A percentile compares a stretch with the other conserved stretches of the same genome.
phyloP scores from a whole-genome alignment of 92 coral and sea anemone genomes.

The Pocillopora grandis region DNA sequence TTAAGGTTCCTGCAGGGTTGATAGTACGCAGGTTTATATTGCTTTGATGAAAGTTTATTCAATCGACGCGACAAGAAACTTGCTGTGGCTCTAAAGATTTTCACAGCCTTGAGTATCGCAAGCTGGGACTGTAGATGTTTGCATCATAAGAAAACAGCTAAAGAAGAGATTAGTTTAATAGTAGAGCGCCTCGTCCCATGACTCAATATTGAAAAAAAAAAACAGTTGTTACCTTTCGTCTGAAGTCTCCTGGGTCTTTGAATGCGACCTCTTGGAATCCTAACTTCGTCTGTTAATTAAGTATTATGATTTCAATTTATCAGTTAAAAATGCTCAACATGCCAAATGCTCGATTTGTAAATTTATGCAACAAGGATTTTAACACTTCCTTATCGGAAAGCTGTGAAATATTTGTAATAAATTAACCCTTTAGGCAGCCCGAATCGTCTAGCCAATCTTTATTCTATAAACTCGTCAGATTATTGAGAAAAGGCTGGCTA shows the following conservation, averaged over 20 bases:
- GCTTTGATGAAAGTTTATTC: constrained; percentile 11
- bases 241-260: not conserved
- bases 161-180: not conserved
- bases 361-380: constrained; percentile 34
- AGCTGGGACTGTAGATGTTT: not conserved
- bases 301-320: constrained; percentile 37
- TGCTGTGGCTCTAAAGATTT: not conserved
- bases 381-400: constrained; percentile 50
- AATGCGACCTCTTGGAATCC: not conserved
- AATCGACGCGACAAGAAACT: not conserved
- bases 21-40: not conserved
- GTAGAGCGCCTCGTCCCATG: not conserved
- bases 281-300: constrained; percentile 13
- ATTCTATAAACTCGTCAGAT: constrained; percentile 14
- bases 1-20: not conserved
- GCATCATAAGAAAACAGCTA: not conserved
- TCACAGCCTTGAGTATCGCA: not conserved
- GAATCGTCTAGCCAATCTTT: constrained; percentile 8
- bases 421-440: constrained; percentile 29
- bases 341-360: constrained; percentile 36
- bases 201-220: not conserved
- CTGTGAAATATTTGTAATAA: constrained; percentile 33
- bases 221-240: constrained; percentile 14
- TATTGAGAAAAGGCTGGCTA: constrained; percentile 7
- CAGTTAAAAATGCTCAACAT: not conserved